Percentiles rank a stretch among this genome's conserved stretches.
Evolutionary conservation across 2,113 vertebrate genomes (phyloP).

Genomic region (Malaclemys terrapin): DNA sequence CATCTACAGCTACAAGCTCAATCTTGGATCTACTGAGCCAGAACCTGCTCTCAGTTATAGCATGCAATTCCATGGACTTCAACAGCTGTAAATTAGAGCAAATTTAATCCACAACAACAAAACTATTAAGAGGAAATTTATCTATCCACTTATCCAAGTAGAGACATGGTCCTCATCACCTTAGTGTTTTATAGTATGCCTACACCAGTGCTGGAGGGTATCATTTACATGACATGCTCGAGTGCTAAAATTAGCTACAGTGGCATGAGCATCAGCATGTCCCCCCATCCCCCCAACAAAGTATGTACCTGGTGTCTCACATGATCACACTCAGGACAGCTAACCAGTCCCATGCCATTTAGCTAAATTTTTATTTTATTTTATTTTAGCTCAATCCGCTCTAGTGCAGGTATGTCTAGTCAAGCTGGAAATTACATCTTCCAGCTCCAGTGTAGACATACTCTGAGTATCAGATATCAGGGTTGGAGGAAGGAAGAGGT

Average conservation of each 20-base stretch:
- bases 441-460: neutral
- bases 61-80: neutral
- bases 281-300: accelerated
- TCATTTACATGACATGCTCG: neutral
- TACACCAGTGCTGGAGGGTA: neutral
- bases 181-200: neutral
- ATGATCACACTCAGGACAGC: neutral
- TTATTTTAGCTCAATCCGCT: neutral
- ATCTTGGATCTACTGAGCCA: neutral
- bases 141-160: neutral
- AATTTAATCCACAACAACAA: accelerated
- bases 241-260: neutral
- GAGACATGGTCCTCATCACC: neutral
- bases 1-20: neutral
- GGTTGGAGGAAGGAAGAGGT: neutral
- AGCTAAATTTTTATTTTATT: neutral
- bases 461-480: neutral
- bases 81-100: neutral
- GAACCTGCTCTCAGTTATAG: neutral
- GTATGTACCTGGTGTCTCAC: neutral
- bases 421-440: neutral
- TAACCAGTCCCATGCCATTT: neutral
- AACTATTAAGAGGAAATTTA: neutral
- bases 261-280: neutral
- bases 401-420: too few species aligned